phyloP scores from a whole-genome alignment of 2,888 invertebrate genomes.

The Augochlorella aurata region DNA sequence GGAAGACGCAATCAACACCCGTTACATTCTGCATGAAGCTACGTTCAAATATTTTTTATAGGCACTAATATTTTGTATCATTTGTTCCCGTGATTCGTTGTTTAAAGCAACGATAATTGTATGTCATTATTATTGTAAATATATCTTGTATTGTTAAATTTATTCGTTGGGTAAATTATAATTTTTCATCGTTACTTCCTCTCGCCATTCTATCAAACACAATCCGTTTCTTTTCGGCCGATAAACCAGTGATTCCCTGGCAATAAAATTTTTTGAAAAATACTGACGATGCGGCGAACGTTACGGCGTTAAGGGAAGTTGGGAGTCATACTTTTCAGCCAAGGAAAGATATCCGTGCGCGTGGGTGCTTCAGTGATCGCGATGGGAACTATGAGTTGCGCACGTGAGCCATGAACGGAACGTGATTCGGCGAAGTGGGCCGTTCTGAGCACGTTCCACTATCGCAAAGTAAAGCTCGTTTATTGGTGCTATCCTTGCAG shows the following conservation, averaged over 20 bases:
- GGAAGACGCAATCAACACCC: too few relatives aligned
- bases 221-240: background rate
- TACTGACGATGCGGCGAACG: background rate
- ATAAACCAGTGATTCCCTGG: background rate
- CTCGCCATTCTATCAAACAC: background rate
- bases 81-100: too few relatives aligned
- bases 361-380: conserved; percentile 59
- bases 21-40: too few relatives aligned
- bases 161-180: too few relatives aligned
- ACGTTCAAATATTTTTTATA: too few relatives aligned
- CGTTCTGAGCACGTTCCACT: conserved; percentile 40
- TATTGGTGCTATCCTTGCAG: conserved; percentile 17
- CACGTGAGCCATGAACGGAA: conserved; percentile 70
- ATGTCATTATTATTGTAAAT: too few relatives aligned
- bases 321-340: conserved; percentile 41
- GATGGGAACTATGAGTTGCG: conserved; percentile 67
- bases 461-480: conserved; percentile 56
- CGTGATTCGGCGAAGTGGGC: conserved; percentile 65
- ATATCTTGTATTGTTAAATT: too few relatives aligned
- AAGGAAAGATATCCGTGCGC: conserved; percentile 31
- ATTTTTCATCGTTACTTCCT: too few relatives aligned
- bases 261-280: background rate
- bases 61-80: too few relatives aligned
- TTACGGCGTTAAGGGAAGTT: conserved; percentile 25
- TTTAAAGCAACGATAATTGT: too few relatives aligned